Percentiles rank a stretch among this genome's conserved stretches.
Conservation (phyloP, 2,888 invertebrate genomes). For the Eurois occulta region DNA sequence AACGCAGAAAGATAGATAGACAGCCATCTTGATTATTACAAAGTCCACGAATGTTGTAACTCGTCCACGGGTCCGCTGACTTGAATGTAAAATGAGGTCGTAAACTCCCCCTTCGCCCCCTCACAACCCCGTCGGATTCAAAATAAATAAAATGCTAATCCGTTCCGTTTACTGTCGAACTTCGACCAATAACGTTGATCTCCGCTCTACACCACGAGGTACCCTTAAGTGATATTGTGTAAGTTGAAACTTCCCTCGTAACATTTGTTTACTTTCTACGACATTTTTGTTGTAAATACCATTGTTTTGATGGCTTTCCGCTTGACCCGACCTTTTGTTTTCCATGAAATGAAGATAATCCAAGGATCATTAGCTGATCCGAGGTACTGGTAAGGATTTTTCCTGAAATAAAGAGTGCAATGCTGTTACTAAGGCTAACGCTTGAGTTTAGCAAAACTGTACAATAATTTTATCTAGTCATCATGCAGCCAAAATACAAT, state of each 20-base stretch:
- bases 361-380: slow-evolving; percentile 52
- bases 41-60: slow-evolving; percentile 66
- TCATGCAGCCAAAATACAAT: neutral
- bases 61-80: slow-evolving; percentile 63
- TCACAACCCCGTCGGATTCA: slow-evolving; percentile 63
- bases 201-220: slow-evolving; percentile 42
- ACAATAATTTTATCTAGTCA: neutral
- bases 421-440: neutral
- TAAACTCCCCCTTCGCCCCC: slow-evolving; percentile 60
- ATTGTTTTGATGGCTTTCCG: slow-evolving; percentile 45
- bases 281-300: slow-evolving; percentile 58
- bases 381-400: slow-evolving; percentile 3
- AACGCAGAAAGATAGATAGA: slow-evolving; percentile 37
- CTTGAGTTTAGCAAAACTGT: neutral
- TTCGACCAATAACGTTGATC: slow-evolving; percentile 74
- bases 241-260: slow-evolving; percentile 59
- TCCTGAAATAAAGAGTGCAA: slow-evolving; percentile 22
- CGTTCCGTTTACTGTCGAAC: slow-evolving; percentile 75
- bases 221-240: slow-evolving; percentile 64
- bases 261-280: slow-evolving; percentile 55
- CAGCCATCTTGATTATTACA: slow-evolving; percentile 63
- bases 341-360: slow-evolving; percentile 43
- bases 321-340: slow-evolving; percentile 55
- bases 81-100: slow-evolving; percentile 68
- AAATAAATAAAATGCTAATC: slow-evolving; percentile 80